phyloP scores from a whole-genome alignment of 2,113 vertebrate species.

The Empidonax traillii region DNA sequence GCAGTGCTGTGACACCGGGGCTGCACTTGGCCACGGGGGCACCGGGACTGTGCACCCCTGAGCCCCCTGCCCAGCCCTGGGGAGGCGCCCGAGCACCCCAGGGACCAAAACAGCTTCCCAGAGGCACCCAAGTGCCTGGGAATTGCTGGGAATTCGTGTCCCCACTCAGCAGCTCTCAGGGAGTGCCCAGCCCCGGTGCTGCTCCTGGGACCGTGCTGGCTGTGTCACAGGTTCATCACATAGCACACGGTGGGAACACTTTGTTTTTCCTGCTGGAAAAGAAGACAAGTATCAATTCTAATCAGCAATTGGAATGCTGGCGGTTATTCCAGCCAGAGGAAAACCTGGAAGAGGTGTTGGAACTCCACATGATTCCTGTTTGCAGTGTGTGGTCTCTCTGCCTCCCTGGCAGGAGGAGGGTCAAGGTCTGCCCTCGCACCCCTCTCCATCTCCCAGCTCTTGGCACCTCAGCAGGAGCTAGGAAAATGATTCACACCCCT shows the following conservation, averaged over 20 bases:
- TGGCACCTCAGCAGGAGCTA: background rate
- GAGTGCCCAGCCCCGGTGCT: background rate
- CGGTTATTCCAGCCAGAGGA: background rate
- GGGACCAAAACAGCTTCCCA: background rate
- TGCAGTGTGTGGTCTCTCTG: accelerated
- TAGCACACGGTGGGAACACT: background rate
- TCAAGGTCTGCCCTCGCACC: accelerated
- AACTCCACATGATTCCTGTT: accelerated
- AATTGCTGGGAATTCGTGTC: background rate
- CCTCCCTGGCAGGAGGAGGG: background rate
- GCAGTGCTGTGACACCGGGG: accelerated
- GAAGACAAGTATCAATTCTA: background rate
- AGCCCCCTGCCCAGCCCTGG: background rate
- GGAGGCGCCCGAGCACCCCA: background rate
- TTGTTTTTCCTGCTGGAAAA: background rate
- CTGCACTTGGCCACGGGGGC: background rate
- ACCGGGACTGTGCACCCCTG: background rate
- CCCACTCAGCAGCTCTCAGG: background rate
- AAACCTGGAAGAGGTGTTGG: background rate
- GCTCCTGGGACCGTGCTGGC: accelerated
- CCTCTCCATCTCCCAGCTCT: background rate
- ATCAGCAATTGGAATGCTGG: background rate
- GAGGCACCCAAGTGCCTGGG: background rate
- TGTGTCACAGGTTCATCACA: background rate
- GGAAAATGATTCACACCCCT: background rate